Conservation (phyloP, 1,140 invertebrate species). For the Drosophila pseudoobscura region DNA sequence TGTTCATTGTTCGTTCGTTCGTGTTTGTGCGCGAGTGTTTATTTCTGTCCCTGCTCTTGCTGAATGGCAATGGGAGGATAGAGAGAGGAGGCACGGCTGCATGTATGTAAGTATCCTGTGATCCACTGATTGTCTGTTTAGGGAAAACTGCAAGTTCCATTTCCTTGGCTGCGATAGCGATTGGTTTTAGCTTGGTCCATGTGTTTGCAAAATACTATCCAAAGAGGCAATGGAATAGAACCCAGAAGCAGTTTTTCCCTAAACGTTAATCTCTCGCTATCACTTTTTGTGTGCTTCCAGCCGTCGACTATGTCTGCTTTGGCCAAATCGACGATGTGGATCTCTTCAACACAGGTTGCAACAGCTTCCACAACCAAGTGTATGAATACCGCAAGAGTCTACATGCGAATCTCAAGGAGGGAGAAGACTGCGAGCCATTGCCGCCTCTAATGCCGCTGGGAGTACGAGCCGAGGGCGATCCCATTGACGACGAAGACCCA, state of each 20-base stretch:
- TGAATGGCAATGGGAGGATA: not conserved
- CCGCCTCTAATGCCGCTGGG: conserved; percentile 68
- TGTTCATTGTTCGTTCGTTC: conserved; percentile 23
- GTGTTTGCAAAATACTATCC: conserved; percentile 75
- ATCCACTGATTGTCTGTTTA: conserved; percentile 27
- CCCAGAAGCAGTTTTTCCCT: conserved; percentile 70
- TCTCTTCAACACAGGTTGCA: conserved; percentile 71
- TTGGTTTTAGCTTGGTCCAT: conserved; percentile 68
- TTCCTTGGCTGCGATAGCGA: conserved; percentile 71
- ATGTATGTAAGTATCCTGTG: conserved; percentile 61
- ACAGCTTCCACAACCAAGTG: conserved; percentile 78
- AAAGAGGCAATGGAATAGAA: conserved; percentile 81
- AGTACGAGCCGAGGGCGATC: conserved; percentile 59
- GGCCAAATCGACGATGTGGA: conserved; percentile 79
- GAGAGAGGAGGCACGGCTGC: not conserved
- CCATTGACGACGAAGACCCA: conserved; percentile 64
- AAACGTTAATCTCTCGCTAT: conserved; percentile 38
- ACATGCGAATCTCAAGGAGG: conserved; percentile 74
- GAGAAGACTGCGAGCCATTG: conserved; percentile 58
- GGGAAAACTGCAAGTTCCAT: conserved; percentile 78
- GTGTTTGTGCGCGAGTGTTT: conserved; percentile 24
- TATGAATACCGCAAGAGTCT: conserved; percentile 79
- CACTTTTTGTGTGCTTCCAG: conserved; percentile 53
- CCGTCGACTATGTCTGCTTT: conserved; percentile 78
- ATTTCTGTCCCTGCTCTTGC: conserved; percentile 7